phyloP scores from a whole-genome alignment of 2,888 invertebrate genomes.

The Cataglyphis altisquamis region DNA sequence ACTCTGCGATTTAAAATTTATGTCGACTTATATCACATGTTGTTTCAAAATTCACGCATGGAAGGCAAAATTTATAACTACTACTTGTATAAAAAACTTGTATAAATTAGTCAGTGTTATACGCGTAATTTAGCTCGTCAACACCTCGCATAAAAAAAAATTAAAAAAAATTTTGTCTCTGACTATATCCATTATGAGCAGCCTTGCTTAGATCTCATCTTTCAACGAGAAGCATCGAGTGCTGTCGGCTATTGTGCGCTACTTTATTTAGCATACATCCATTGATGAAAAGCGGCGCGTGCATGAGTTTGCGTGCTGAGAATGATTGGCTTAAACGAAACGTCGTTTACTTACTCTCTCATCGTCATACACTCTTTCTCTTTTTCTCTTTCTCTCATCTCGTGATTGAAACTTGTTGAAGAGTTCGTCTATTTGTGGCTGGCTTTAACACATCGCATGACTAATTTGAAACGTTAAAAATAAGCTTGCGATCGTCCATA shows the following conservation, averaged over 20 bases:
- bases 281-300: slow-evolving; percentile 40
- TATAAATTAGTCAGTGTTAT: neutral
- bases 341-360: neutral
- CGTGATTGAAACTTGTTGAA: slow-evolving; percentile 16
- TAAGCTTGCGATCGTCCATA: slow-evolving; percentile 18
- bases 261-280: slow-evolving; percentile 30
- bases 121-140: neutral
- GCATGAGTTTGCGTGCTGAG: slow-evolving; percentile 27
- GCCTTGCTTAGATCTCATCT: slow-evolving; percentile 10
- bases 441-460: slow-evolving; percentile 23
- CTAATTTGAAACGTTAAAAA: slow-evolving; percentile 42
- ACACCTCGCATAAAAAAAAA: neutral
- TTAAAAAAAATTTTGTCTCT: neutral
- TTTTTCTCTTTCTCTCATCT: slow-evolving; percentile 1
- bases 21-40: neutral
- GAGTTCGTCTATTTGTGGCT: slow-evolving; percentile 34
- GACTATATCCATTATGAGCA: slow-evolving; percentile 9
- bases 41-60: neutral
- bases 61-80: neutral
- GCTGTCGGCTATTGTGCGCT: slow-evolving; percentile 17
- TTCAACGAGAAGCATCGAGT: neutral
- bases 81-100: neutral
- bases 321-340: slow-evolving; percentile 47
- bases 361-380: neutral
- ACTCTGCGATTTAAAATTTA: neutral